phyloP scores from a whole-genome alignment of 2,797 vertebrate species.

The Lepilemur septentrionalis region DNA sequence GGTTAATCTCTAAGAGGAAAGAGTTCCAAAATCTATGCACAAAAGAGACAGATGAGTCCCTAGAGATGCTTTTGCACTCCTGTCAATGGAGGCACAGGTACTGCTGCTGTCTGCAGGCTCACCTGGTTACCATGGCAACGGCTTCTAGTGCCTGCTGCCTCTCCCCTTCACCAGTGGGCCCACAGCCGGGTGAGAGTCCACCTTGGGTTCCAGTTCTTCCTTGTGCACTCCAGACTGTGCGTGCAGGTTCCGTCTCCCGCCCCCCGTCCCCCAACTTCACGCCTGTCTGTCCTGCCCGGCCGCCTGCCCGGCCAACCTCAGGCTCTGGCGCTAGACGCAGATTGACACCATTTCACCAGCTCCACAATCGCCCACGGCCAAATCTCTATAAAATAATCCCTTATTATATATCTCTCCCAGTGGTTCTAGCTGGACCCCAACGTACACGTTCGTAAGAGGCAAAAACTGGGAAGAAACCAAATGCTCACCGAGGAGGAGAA shows the following conservation, averaged over 20 bases:
- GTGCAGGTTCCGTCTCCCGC: too few relatives aligned
- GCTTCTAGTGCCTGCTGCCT: rapidly evolving
- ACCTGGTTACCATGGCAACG: not conserved
- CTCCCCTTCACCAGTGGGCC: too few relatives aligned
- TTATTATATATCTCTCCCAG: rapidly evolving
- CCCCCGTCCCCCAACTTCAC: not conserved
- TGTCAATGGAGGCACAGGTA: too few relatives aligned
- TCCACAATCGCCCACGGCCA: not conserved
- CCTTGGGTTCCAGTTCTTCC: not conserved
- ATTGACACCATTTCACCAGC: too few relatives aligned
- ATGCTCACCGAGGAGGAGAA: rapidly evolving
- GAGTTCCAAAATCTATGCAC: not conserved
- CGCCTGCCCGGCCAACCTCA: rapidly evolving
- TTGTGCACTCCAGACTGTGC: rapidly evolving
- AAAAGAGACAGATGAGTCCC: not conserved
- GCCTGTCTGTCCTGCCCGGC: not conserved
- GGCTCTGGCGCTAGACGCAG: not conserved
- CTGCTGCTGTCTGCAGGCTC: not conserved
- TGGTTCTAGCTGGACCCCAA: not conserved
- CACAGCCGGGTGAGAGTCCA: not conserved
- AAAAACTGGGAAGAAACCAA: too few relatives aligned
- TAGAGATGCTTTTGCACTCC: not conserved
- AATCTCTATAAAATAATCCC: rapidly evolving
- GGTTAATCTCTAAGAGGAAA: not conserved
- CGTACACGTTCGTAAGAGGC: rapidly evolving